A percentile compares a stretch with the other conserved stretches of the same genome.
These are phyloP conservation scores for Icerya purchasi DNA, from an alignment of 2,888 invertebrate genomes.

Conservation along the genomic window DNA sequence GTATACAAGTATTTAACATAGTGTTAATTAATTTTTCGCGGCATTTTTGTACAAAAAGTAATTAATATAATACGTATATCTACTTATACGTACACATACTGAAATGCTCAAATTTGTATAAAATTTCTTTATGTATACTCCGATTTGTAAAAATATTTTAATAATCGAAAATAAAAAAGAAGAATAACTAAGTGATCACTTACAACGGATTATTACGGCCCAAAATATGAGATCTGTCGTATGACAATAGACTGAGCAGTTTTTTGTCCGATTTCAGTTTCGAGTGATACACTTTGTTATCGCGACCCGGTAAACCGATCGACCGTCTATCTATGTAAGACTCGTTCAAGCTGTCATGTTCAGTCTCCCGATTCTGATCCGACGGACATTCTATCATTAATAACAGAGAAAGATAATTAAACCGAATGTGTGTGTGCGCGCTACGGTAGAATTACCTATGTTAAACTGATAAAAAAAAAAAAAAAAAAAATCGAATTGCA, in stretches of 20 bases:
- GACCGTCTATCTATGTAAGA: conserved; percentile 4
- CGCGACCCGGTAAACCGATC: conserved; percentile 2
- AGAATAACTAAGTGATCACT: background rate
- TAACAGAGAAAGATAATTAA: background rate
- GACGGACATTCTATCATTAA: background rate
- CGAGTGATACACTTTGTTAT: conserved; percentile 6
- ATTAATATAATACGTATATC: too few relatives aligned
- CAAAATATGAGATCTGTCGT: conserved; percentile 12
- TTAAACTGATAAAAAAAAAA: too few relatives aligned
- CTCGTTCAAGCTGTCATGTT: conserved; percentile 11
- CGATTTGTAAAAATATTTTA: background rate
- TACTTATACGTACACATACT: too few relatives aligned
- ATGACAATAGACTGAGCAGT: conserved; percentile 22
- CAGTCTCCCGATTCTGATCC: conserved; percentile 2
- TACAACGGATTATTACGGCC: conserved; percentile 12
- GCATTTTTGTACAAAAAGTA: too few relatives aligned
- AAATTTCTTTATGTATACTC: background rate
- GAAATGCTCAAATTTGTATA: background rate
- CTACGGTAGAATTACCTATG: too few relatives aligned
- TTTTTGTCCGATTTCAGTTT: conserved; percentile 18
- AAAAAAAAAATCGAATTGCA: too few relatives aligned
- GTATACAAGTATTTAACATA: too few relatives aligned
- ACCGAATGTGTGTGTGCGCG: too few relatives aligned
- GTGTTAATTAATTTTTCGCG: too few relatives aligned
- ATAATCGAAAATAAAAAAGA: background rate